Base-by-base conservation (phyloP, 1,140 invertebrate species). In the Rhagoletis zephyria region DNA sequence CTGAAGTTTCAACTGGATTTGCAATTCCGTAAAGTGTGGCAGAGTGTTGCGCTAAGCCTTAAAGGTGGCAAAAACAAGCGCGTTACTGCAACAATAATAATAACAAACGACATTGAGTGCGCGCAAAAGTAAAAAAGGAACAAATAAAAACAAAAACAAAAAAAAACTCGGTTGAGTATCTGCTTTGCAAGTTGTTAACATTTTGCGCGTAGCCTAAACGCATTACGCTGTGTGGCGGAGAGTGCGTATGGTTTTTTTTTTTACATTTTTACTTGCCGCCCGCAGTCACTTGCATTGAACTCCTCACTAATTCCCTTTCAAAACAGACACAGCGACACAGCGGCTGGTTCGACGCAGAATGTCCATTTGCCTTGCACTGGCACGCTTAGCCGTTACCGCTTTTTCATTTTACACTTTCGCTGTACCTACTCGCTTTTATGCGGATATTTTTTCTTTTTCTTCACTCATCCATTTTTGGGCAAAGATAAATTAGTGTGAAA, bases 401-500 rank as follows among this genome's bases (percentile, higher is more conserved):
- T 2, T 10, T 56, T 10, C 5, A 56, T 7, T 56, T 56, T 2
- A 10, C 51, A 5, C 5, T 56, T 56, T 56, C 51, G 10, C 5
- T 5, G 51, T 56, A 56, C 10, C 10, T 5, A 56, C 51, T 5
- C 10, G 51, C 51, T 10, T 7, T 10, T 56, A 10, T 1, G 51
- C 30, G 30, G 30, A 0, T 30, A 30, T 30, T 30, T 30, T 19
- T 42, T 1, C 16, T 48, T 74, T 16, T 1, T 14, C 42, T 9
- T 74, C 45, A 42, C 67, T 74, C 67, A 56, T 56, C 51, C 51
- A 74, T 42, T 74, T 74, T 56, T 74, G 40, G 42, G 67, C 40
- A 74, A 74, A 74, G 67, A 74, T 74, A 74, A 74, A 74, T 74
- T 74, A 74, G 67, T 45, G 67, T 16, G 14, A 9, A 4, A 48